Percentiles rank a stretch among this genome's conserved stretches.
Evolutionary conservation across 2,797 vertebrate genomes (phyloP).

Genomic region (Prionace glauca): DNA sequence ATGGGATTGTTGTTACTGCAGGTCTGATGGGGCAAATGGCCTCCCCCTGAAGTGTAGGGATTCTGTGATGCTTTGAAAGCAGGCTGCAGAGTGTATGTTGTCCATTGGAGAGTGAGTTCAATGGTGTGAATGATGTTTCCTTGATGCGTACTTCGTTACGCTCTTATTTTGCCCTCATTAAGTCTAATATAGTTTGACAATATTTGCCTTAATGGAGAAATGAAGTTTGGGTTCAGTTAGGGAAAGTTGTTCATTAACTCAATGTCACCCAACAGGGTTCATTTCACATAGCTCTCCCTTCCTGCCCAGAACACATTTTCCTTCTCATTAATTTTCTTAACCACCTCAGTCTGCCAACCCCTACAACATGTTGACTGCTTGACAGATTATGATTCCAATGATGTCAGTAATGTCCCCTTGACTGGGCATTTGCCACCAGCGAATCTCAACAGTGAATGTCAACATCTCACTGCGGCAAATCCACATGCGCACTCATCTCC

Average conservation of each 20-base stretch:
- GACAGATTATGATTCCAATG: neutral
- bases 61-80: neutral
- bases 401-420: neutral
- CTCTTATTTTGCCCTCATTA: neutral
- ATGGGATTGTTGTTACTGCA: no score
- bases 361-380: neutral
- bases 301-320: neutral
- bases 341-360: neutral
- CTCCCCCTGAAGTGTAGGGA: no score
- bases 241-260: neutral
- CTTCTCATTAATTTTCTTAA: neutral
- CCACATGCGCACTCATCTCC: neutral
- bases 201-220: neutral
- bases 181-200: neutral
- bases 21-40: no score
- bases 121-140: neutral
- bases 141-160: neutral
- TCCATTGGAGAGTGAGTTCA: neutral
- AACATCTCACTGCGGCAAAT: neutral
- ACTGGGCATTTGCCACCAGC: neutral
- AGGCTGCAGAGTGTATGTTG: neutral
- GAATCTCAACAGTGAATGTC: neutral
- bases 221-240: neutral
- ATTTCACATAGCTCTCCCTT: neutral
- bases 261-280: neutral